These are phyloP conservation scores for Mixornis gularis DNA, from an alignment of 2,113 vertebrate species.

Conservation along the genomic window DNA sequence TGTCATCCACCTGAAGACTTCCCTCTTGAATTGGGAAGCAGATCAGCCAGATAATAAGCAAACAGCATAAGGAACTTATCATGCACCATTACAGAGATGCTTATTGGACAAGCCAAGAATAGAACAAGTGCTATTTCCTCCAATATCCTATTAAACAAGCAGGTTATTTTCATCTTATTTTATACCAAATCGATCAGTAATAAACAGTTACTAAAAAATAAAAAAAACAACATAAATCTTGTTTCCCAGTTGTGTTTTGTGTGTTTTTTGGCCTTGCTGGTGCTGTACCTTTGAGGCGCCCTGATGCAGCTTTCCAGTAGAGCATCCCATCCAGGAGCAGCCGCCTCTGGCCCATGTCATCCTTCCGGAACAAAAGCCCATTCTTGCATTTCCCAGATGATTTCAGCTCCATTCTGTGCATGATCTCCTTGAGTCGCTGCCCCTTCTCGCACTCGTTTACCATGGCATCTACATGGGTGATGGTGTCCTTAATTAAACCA, in stretches of 20 bases:
- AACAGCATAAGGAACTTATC: constrained; percentile 27
- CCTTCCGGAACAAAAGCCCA: constrained; percentile 82
- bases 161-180: constrained; percentile 22
- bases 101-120: constrained; percentile 58
- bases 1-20: constrained; percentile 38
- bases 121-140: constrained; percentile 56
- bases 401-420: constrained; percentile 85
- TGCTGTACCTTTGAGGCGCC: constrained; percentile 85
- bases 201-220: constrained; percentile 19
- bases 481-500: constrained; percentile 81
- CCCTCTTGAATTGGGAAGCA: constrained; percentile 27
- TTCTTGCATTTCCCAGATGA: constrained; percentile 86
- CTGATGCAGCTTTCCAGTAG: constrained; percentile 90
- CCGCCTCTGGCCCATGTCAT: constrained; percentile 78
- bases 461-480: constrained; percentile 84
- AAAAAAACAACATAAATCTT: not conserved
- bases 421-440: constrained; percentile 83
- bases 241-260: not conserved
- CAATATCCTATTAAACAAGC: constrained; percentile 42
- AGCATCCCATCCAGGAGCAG: constrained; percentile 83
- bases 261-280: not conserved
- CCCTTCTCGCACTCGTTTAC: constrained; percentile 85
- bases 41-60: constrained; percentile 41
- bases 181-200: constrained; percentile 20
- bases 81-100: constrained; percentile 12